A percentile compares a stretch with the other conserved stretches of the same genome.
These are phyloP conservation scores for Ectropis crepuscularia DNA, from an alignment of 2,888 invertebrate species.

Conservation along the genomic window DNA sequence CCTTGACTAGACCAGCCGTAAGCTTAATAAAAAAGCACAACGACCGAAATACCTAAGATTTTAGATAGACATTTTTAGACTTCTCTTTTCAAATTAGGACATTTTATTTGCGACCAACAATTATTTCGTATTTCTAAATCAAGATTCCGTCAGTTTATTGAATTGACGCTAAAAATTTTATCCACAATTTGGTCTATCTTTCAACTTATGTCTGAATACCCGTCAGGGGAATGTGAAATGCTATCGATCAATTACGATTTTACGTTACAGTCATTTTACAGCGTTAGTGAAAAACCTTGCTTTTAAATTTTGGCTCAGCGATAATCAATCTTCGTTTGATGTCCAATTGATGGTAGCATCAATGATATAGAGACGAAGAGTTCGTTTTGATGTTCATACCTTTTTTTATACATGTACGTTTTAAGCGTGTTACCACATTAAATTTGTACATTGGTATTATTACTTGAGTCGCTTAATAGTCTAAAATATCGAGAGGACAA, in stretches of 20 bases:
- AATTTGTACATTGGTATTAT: too few relatives aligned
- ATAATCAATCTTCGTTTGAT: slow-evolving; percentile 22
- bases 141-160: neutral
- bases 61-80: too few relatives aligned
- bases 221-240: slow-evolving; percentile 11
- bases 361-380: too few relatives aligned
- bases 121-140: neutral
- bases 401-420: too few relatives aligned
- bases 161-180: slow-evolving; percentile 10
- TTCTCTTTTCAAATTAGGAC: neutral
- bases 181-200: slow-evolving; percentile 12
- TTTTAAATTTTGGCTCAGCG: neutral
- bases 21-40: too few relatives aligned
- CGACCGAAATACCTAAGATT: too few relatives aligned
- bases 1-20: too few relatives aligned
- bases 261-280: slow-evolving; percentile 15
- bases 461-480: too few relatives aligned
- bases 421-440: too few relatives aligned
- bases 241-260: slow-evolving; percentile 19
- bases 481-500: too few relatives aligned
- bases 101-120: neutral
- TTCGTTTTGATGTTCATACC: too few relatives aligned
- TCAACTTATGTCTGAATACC: slow-evolving; percentile 16
- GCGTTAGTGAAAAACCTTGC: slow-evolving; percentile 14
- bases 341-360: neutral